These are phyloP conservation scores for Ctenosaura bakeri DNA, from an alignment of 2,797 vertebrate genomes.

Conservation along the genomic window DNA sequence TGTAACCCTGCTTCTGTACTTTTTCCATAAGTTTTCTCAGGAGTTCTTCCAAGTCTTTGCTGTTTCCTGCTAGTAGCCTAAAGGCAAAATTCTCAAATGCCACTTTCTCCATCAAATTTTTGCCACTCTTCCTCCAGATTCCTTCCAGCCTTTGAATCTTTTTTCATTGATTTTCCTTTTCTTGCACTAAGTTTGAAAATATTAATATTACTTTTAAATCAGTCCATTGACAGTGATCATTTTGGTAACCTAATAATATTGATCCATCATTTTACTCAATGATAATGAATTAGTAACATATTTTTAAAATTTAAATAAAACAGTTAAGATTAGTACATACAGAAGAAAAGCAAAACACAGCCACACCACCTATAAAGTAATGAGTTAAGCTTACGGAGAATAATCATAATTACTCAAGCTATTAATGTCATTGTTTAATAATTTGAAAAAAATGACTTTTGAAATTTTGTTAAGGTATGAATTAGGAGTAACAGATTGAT, in stretches of 20 bases:
- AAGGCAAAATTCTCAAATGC: constrained; percentile 7
- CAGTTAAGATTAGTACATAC: too few species aligned
- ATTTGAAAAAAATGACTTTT: not conserved
- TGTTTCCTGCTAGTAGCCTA: not conserved
- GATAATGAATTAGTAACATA: too few species aligned
- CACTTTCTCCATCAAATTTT: rapidly evolving
- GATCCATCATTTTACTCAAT: not conserved
- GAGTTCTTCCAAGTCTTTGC: too few species aligned
- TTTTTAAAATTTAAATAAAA: too few species aligned
- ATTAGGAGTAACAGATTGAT: not conserved
- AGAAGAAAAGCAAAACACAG: too few species aligned
- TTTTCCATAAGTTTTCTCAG: too few species aligned
- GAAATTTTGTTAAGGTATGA: not conserved
- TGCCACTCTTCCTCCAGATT: not conserved
- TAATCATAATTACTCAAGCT: too few species aligned
- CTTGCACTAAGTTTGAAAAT: not conserved
- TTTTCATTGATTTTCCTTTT: not conserved
- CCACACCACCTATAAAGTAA: too few species aligned
- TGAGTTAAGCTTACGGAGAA: too few species aligned
- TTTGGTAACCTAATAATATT: not conserved
- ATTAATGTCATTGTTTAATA: too few species aligned
- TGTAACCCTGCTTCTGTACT: too few species aligned
- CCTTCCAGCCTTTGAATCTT: not conserved
- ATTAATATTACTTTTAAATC: not conserved
- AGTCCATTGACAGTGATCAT: not conserved